Conservation (phyloP, 2,888 invertebrate genomes). For the Chelonus formosanus region DNA sequence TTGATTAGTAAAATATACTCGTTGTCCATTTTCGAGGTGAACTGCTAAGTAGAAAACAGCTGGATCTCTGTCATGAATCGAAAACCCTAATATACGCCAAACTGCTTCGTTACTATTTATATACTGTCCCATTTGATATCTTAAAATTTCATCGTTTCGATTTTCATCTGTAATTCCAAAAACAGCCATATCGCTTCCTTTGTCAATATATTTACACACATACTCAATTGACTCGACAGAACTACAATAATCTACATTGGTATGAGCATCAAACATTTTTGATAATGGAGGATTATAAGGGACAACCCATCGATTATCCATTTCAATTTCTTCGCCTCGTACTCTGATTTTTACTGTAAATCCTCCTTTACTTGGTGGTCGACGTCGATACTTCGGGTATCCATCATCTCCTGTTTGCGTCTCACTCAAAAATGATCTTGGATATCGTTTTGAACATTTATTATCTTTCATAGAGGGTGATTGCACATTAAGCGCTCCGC, state of each 20-base stretch:
- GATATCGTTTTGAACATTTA: too few relatives aligned
- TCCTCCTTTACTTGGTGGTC: too few relatives aligned
- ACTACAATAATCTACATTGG: not conserved
- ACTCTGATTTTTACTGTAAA: too few relatives aligned
- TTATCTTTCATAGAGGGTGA: too few relatives aligned
- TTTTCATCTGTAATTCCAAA: not conserved
- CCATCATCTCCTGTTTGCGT: too few relatives aligned
- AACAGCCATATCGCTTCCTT: slow-evolving; percentile 1
- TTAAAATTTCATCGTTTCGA: slow-evolving; percentile 4
- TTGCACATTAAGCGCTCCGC: too few relatives aligned
- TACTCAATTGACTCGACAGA: not conserved
- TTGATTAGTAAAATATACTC: slow-evolving; percentile 44
- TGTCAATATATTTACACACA: slow-evolving; percentile 2
- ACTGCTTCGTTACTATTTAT: slow-evolving; percentile 40
- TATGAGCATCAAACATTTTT: too few relatives aligned
- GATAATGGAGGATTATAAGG: too few relatives aligned
- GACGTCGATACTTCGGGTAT: too few relatives aligned
- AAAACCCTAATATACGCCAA: slow-evolving; percentile 32
- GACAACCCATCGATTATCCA: too few relatives aligned
- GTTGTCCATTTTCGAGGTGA: slow-evolving; percentile 48
- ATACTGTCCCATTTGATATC: slow-evolving; percentile 38
- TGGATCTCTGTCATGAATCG: slow-evolving; percentile 49
- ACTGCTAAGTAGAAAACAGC: slow-evolving; percentile 44
- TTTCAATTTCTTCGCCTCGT: too few relatives aligned
- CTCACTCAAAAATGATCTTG: too few relatives aligned